A percentile compares a stretch with the other conserved stretches of the same genome.
Evolutionary conservation across 2,113 vertebrate species (phyloP).

Genomic region (Talpa occidentalis): DNA sequence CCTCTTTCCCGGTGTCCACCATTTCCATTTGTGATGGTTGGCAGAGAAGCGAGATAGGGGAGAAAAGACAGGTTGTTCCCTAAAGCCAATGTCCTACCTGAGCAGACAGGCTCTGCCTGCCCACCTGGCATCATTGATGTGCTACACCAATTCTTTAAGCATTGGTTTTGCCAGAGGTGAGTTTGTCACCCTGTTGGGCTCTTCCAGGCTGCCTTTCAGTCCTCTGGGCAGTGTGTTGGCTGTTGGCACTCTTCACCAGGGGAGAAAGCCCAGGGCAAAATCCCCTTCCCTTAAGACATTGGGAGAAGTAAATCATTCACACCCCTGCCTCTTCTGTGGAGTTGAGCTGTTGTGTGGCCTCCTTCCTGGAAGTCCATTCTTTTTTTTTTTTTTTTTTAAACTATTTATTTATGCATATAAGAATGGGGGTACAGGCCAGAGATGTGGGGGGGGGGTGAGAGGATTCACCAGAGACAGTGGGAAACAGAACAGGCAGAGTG

Average conservation of each 20-base stretch:
- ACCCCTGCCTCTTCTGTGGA: not conserved
- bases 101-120: not conserved
- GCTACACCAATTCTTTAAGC: not conserved
- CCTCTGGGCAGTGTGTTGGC: not conserved
- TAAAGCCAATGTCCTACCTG: not conserved
- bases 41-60: not conserved
- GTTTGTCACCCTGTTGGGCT: not conserved
- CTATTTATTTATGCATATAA: too few relatives aligned
- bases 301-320: not conserved
- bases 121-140: not conserved
- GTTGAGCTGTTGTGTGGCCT: not conserved
- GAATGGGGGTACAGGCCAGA: too few relatives aligned
- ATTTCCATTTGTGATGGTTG: not conserved
- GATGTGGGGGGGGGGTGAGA: too few relatives aligned
- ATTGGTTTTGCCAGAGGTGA: not conserved
- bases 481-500: too few relatives aligned
- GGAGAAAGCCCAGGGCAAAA: not conserved
- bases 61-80: not conserved
- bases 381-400: too few relatives aligned
- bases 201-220: not conserved
- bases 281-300: not conserved
- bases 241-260: not conserved
- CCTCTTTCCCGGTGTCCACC: not conserved
- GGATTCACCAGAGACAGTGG: too few relatives aligned
- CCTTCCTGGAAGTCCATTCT: not conserved